These are phyloP conservation scores for Tamias sibiricus DNA, from an alignment of 2,113 vertebrate species.

Conservation along the genomic window DNA sequence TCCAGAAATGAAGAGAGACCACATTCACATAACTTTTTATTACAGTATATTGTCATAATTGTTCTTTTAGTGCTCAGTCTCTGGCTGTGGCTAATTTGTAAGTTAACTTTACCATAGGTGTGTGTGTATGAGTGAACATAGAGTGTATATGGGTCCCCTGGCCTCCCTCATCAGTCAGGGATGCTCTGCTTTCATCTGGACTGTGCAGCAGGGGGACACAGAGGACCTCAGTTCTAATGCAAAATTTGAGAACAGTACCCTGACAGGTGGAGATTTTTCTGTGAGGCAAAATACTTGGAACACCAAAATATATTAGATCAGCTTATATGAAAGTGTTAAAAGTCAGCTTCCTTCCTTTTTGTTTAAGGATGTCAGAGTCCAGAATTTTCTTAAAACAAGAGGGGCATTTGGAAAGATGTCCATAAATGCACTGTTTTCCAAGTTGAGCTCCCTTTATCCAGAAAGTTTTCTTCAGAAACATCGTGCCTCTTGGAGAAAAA, in stretches of 20 bases:
- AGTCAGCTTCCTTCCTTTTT: neutral
- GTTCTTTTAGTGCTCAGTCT: neutral
- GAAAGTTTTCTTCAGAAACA: neutral
- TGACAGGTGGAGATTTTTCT: neutral
- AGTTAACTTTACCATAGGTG: neutral
- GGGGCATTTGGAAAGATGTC: neutral
- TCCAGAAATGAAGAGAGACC: neutral
- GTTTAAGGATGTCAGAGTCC: neutral
- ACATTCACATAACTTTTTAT: neutral
- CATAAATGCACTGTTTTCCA: neutral
- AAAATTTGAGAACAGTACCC: neutral
- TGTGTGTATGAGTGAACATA: neutral
- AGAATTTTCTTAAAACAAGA: neutral
- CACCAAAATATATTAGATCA: neutral
- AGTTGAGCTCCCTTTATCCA: neutral
- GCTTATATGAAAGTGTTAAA: neutral
- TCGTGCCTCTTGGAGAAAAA: neutral
- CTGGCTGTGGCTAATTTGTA: neutral
- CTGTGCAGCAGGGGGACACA: neutral
- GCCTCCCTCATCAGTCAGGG: neutral
- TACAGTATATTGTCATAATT: neutral
- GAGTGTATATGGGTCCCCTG: neutral
- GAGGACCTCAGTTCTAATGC: neutral
- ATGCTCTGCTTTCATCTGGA: neutral
- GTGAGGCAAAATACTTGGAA: neutral